Evolutionary conservation across 2,888 invertebrate species (phyloP).

Genomic region (Mimas tiliae): DNA sequence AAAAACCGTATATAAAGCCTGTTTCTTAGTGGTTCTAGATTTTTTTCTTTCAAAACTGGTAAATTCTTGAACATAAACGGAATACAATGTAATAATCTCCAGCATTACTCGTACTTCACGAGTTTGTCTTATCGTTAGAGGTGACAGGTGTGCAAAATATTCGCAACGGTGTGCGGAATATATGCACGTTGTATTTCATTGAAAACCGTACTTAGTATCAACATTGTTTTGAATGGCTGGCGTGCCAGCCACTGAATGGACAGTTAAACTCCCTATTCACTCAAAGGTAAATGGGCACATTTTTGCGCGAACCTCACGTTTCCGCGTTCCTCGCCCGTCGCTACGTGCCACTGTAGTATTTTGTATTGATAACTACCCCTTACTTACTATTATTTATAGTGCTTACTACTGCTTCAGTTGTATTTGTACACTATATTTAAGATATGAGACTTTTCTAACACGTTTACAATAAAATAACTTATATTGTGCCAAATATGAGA

Average conservation of each 20-base stretch:
- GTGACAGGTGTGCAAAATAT: slow-evolving; percentile 43
- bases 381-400: slow-evolving; percentile 21
- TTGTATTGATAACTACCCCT: slow-evolving; percentile 28
- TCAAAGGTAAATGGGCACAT: slow-evolving; percentile 68
- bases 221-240: slow-evolving; percentile 69
- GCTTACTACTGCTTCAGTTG: not conserved
- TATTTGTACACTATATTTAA: not conserved
- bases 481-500: not conserved
- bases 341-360: slow-evolving; percentile 28
- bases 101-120: slow-evolving; percentile 9
- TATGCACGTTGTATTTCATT: slow-evolving; percentile 54
- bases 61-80: not conserved
- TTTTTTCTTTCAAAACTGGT: slow-evolving; percentile 1
- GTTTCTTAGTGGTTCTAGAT: not conserved
- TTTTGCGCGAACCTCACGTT: slow-evolving; percentile 65
- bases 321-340: slow-evolving; percentile 62
- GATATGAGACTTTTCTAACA: not conserved
- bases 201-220: slow-evolving; percentile 57
- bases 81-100: slow-evolving; percentile 19
- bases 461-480: not conserved
- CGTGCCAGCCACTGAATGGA: slow-evolving; percentile 67
- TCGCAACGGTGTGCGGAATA: slow-evolving; percentile 50
- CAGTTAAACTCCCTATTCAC: slow-evolving; percentile 74
- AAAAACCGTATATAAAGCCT: slow-evolving; percentile 15
- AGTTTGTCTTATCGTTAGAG: slow-evolving; percentile 33